Percentiles rank a stretch among this genome's conserved stretches.
These are phyloP conservation scores for Elymnias hypermnestra DNA, from an alignment of 1,140 invertebrate genomes.

Conservation along the genomic window DNA sequence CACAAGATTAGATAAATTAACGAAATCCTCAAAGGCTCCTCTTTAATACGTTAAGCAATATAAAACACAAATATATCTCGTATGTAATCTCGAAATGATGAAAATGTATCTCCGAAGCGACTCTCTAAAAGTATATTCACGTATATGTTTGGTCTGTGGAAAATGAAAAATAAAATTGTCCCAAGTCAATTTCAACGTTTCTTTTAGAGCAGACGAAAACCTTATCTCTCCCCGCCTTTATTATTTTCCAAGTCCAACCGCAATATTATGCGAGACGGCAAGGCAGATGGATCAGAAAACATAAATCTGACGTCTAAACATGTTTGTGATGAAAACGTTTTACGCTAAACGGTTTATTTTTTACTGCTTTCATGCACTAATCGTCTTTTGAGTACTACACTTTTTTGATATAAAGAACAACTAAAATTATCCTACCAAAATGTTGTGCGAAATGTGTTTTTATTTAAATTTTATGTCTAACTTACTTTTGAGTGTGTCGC, in stretches of 20 bases:
- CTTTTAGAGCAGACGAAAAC: slow-evolving; percentile 53
- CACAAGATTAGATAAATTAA: no score
- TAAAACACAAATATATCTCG: no score
- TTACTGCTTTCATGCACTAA: slow-evolving; percentile 1
- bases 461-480: no score
- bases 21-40: no score
- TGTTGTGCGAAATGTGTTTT: no score
- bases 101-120: neutral
- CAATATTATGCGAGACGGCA: slow-evolving; percentile 63
- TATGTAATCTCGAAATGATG: neutral
- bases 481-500: no score
- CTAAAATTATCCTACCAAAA: no score
- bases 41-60: no score
- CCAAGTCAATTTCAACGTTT: slow-evolving; percentile 52
- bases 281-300: slow-evolving; percentile 66
- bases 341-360: slow-evolving; percentile 35
- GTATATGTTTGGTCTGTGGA: slow-evolving; percentile 11
- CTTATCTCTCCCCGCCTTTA: slow-evolving; percentile 59
- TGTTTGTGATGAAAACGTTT: slow-evolving; percentile 54
- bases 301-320: slow-evolving; percentile 68
- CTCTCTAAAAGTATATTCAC: neutral
- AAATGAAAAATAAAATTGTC: slow-evolving; percentile 62
- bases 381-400: neutral
- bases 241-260: slow-evolving; percentile 64
- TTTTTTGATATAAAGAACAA: neutral